Conservation (phyloP, 1,140 invertebrate genomes). For the Scaptomyza graminum region DNA sequence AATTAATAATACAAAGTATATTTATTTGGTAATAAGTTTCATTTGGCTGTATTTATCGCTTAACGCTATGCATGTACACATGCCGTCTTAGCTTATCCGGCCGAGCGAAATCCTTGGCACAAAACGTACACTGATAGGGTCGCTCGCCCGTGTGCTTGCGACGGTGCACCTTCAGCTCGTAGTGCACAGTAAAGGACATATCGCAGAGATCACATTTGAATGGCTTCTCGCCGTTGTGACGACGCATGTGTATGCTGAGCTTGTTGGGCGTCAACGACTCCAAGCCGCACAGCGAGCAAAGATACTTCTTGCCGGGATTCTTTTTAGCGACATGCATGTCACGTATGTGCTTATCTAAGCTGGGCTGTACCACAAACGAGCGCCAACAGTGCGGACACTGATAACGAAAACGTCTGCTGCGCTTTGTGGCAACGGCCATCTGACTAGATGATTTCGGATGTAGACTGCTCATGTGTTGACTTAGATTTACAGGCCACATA, state of each 20-base stretch:
- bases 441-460: conserved; percentile 46
- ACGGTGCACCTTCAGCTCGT: conserved; percentile 84
- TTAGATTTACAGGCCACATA: conserved; percentile 65
- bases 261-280: conserved; percentile 86
- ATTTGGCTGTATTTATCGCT: conserved; percentile 21
- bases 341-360: conserved; percentile 66
- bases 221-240: conserved; percentile 84
- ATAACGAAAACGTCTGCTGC: conserved; percentile 63
- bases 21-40: conserved; percentile 3
- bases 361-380: conserved; percentile 65
- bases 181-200: conserved; percentile 76
- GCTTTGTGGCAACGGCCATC: conserved; percentile 25
- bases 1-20: not conserved
- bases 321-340: conserved; percentile 71
- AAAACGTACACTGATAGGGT: conserved; percentile 85
- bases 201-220: conserved; percentile 82
- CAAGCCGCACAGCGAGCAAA: conserved; percentile 85
- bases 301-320: conserved; percentile 70
- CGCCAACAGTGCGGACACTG: conserved; percentile 72
- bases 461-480: conserved; percentile 49
- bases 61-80: conserved; percentile 86
- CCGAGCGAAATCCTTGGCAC: conserved; percentile 84
- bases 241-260: conserved; percentile 86
- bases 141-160: conserved; percentile 86
- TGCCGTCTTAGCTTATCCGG: conserved; percentile 86